Base-by-base conservation (phyloP, 2,113 vertebrate genomes). In the Colinus virginianus region DNA sequence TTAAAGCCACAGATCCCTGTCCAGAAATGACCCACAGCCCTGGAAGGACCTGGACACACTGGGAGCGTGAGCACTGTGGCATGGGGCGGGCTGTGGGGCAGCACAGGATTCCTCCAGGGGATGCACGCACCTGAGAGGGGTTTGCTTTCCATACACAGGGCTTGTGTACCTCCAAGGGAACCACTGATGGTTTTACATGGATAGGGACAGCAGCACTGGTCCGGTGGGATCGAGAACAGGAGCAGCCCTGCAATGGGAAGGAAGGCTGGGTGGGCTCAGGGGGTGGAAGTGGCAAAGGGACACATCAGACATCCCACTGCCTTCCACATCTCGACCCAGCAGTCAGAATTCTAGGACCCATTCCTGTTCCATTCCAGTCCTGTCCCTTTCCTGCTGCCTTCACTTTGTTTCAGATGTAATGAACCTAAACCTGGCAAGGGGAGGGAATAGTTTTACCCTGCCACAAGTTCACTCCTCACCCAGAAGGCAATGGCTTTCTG, bases 1-100 rank as follows among this genome's bases (percentile, higher is more conserved):
- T 94, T 86, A 93, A 90, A 95, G 93, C 88, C 49, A 79, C 89
- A 86, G 81, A 7, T 48, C 16, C 69, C n/a, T 11, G 59, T 7
- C 38, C 38, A n/a, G 51, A 15, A 34, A 32, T 0, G 0, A 30
- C 11, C 8, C 5, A 11, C 9, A 2, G 56, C 2, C n/a, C 58
- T 28, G 43, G 40, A 49, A 21, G 12, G 66, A 56, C 13, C 72
- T n/a, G 68, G 66, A 2, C 16, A 0, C 8, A 12, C 72, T 51
- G 87, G 91, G 72, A 81, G 16, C 2, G 5, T 0, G 18, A 86
- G 45, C 45, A 25, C 25, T 1, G 0, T 0, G 12, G 51, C 14
- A 10, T 1, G 15, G 40, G 22, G 32, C 81, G 43, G 70, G 23
- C 26, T 0, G 1, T 16, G 36, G 43, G 26, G 59, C 68, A 80